Conservation (phyloP, 2,888 invertebrate genomes). For the Brachyptera risi region DNA sequence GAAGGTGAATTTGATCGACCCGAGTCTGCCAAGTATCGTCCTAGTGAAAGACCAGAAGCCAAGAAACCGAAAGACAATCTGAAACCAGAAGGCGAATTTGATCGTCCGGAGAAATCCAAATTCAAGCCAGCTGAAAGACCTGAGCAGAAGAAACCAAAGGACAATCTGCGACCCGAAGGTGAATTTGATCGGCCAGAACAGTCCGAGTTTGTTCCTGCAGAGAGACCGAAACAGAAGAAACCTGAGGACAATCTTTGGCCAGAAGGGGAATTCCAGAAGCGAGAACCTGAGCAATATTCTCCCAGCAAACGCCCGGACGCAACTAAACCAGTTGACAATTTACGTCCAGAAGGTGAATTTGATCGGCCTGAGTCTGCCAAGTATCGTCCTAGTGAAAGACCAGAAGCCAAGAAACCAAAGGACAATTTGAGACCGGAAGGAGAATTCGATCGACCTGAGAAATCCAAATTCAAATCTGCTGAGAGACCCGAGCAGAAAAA, state of each 20-base stretch:
- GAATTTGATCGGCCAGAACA: constrained; percentile 45
- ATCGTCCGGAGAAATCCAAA: constrained; percentile 35
- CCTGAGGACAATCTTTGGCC: constrained; percentile 32
- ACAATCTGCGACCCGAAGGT: constrained; percentile 40
- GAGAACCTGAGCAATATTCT: constrained; percentile 21
- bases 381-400: constrained; percentile 51
- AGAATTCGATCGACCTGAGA: constrained; percentile 40
- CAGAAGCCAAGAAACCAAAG: constrained; percentile 44
- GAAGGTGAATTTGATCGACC: constrained; percentile 40
- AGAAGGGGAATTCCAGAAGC: constrained; percentile 29
- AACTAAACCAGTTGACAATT: constrained; percentile 53
- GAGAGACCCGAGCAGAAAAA: constrained; percentile 17
- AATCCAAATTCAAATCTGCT: constrained; percentile 35
- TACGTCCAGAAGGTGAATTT: constrained; percentile 55
- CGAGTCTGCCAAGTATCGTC: constrained; percentile 45
- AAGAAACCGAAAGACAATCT: constrained; percentile 53
- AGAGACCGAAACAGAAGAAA: constrained; percentile 51
- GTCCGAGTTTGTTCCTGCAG: constrained; percentile 50
- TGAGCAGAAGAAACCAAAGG: constrained; percentile 46
- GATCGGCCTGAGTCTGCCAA: constrained; percentile 45
- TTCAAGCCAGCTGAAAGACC: constrained; percentile 44
- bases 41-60: constrained; percentile 52
- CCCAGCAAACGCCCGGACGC: constrained; percentile 34
- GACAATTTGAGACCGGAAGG: constrained; percentile 41
- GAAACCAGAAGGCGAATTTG: constrained; percentile 52